Evolutionary conservation across 2,888 invertebrate genomes (phyloP).

Genomic region (Amphipoea lucens): DNA sequence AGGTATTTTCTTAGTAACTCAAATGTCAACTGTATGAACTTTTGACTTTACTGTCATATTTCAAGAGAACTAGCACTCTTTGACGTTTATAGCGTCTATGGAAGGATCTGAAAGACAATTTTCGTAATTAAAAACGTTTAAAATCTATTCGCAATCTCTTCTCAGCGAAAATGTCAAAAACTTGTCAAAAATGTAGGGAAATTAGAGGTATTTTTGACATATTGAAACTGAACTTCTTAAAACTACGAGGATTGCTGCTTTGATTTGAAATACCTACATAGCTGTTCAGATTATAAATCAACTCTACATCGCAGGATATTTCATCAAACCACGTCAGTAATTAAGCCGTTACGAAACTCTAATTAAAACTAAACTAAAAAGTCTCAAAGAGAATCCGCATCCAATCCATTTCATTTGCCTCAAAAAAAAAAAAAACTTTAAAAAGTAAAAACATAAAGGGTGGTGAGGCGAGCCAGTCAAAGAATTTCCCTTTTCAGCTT

Average conservation of each 20-base stretch:
- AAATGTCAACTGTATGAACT: slow-evolving; percentile 56
- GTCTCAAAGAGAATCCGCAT: slow-evolving; percentile 45
- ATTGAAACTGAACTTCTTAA: background rate
- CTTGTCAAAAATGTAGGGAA: too few species aligned
- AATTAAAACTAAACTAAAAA: slow-evolving; percentile 53
- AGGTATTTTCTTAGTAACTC: slow-evolving; percentile 25
- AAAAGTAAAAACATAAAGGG: slow-evolving; percentile 69
- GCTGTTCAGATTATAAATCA: slow-evolving; percentile 12
- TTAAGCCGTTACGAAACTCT: slow-evolving; percentile 41
- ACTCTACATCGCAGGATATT: slow-evolving; percentile 35
- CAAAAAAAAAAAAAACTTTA: slow-evolving; percentile 55
- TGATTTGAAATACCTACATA: background rate
- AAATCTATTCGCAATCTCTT: background rate
- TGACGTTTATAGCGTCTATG: background rate
- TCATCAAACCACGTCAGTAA: slow-evolving; percentile 22
- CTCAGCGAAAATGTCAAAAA: too few species aligned
- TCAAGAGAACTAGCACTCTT: background rate
- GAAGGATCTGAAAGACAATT: background rate
- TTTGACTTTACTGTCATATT: slow-evolving; percentile 30
- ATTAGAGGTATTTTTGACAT: background rate
- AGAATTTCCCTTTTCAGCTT: slow-evolving; percentile 87
- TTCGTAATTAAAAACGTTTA: background rate
- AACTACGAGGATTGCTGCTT: background rate
- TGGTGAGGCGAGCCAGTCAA: slow-evolving; percentile 70
- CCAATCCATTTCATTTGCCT: slow-evolving; percentile 66